phyloP scores from a whole-genome alignment of 2,888 invertebrate species.

The Tolmerus cingulatus region DNA sequence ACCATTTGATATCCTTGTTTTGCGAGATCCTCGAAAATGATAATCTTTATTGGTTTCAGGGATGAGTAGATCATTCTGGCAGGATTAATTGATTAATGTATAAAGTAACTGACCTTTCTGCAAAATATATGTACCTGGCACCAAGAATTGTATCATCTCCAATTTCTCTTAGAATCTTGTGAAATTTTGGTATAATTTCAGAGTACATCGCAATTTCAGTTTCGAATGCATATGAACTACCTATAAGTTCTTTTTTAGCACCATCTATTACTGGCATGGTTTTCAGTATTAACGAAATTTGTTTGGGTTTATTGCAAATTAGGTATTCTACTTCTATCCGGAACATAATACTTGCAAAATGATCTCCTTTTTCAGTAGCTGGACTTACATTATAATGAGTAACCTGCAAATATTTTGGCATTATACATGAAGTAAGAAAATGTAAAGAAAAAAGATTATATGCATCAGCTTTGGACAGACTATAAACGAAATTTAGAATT shows the following conservation, averaged over 20 bases:
- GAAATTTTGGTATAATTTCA: constrained; percentile 54
- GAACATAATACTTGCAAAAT: constrained; percentile 53
- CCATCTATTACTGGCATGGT: constrained; percentile 55
- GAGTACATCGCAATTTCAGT: constrained; percentile 56
- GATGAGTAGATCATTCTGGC: constrained; percentile 44
- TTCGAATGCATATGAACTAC: constrained; percentile 51
- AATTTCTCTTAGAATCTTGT: constrained; percentile 51
- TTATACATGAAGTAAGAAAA: not conserved
- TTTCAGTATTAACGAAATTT: constrained; percentile 54
- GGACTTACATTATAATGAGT: constrained; percentile 46
- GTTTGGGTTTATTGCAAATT: not conserved
- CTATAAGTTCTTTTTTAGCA: constrained; percentile 53
- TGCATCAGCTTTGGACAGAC: too few relatives aligned
- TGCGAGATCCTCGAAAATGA: constrained; percentile 64
- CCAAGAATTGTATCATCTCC: constrained; percentile 52
- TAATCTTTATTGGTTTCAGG: constrained; percentile 45
- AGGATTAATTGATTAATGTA: constrained; percentile 16
- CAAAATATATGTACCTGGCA: constrained; percentile 48
- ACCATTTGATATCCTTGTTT: constrained; percentile 57
- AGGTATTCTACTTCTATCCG: constrained; percentile 48
- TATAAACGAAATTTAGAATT: too few relatives aligned
- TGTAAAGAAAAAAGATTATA: not conserved
- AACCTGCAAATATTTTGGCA: constrained; percentile 35
- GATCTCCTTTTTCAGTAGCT: constrained; percentile 51
- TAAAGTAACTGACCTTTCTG: not conserved